Base-by-base conservation (phyloP, 2,888 invertebrate species). In the Polydrusus cervinus region DNA sequence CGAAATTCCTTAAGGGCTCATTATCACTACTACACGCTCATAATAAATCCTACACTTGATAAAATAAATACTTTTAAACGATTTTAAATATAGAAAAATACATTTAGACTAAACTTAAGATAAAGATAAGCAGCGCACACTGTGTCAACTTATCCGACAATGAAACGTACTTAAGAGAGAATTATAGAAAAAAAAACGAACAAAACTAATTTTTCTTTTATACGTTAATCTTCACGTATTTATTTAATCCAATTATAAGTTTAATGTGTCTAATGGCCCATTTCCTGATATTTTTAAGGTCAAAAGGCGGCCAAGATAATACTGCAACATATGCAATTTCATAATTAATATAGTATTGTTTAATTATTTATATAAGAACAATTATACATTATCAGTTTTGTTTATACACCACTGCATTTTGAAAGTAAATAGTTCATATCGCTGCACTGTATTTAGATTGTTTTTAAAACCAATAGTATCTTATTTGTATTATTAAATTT, bases 51-150 rank as follows among this genome's bases (percentile, higher is more conserved):
- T 11, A 16, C 10, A 18, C 34, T 57, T 60, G 38, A 60, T 60
- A 60, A 60, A 38, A 38, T 14, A 60, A 10, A 14, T 60, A 38
- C 57, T 38, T n/a, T n/a, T 60, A 38, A 47, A 53, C 53, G 53
- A 3, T 53, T 53, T 51, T 25, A 53, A 53, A 53, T 34, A 25
- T n/a, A 60, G 57, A 16, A 38, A 60, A 60, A 30, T 60, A 60
- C 38, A 38, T 14, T 38, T 38, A 0, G 57, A n/a, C 34, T n/a
- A n/a, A n/a, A n/a, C n/a, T 57, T 57, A 38, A 16, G 18, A 38
- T 60, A 40, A 16, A 38, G 57, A 60, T 60, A 60, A 60, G 38
- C n/a, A 25, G 9, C 9, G 18, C 8, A 14, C 0, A 13, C 13
- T 38, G 18, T 18, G 57, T 38, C 38, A 38, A 60, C 38, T 38